Conservation (phyloP, 2,888 invertebrate genomes). For the Scaptomyza reducta region DNA sequence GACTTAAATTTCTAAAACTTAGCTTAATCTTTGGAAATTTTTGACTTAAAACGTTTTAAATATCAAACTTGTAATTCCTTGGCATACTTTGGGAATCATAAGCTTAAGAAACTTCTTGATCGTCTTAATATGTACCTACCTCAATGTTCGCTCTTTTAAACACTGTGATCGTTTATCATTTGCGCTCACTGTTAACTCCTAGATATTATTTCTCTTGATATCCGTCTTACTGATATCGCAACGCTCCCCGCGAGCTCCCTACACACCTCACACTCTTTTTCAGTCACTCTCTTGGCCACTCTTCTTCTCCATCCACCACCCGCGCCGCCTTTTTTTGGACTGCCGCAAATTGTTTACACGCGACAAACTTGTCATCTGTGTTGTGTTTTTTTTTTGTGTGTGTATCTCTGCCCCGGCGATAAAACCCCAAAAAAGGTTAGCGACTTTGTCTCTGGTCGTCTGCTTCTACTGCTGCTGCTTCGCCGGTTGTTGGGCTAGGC, state of each 20-base stretch:
- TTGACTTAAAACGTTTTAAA: too few relatives aligned
- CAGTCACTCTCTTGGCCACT: background rate
- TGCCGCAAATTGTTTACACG: conserved; percentile 75
- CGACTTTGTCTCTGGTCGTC: conserved; percentile 59
- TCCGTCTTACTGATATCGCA: conserved; percentile 62
- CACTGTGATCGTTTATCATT: conserved; percentile 15
- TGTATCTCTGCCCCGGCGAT: conserved; percentile 46
- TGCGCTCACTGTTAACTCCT: conserved; percentile 45
- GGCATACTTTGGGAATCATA: too few relatives aligned
- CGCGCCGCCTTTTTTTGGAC: conserved; percentile 63
- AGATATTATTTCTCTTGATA: conserved; percentile 57
- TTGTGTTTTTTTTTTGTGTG: conserved; percentile 39
- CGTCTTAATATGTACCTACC: conserved; percentile 25
- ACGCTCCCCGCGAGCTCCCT: conserved; percentile 12
- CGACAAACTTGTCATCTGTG: conserved; percentile 75
- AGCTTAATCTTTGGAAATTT: too few relatives aligned
- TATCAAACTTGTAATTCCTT: too few relatives aligned
- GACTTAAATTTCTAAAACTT: too few relatives aligned
- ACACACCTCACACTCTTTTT: background rate
- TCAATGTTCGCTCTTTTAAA: conserved; percentile 8
- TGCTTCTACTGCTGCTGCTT: conserved; percentile 17
- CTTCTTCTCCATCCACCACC: conserved; percentile 40
- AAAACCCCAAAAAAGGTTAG: conserved; percentile 75
- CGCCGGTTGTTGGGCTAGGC: conserved; percentile 70
- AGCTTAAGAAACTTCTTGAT: background rate